phyloP scores from a whole-genome alignment of 2,888 invertebrate species.

The Anodontia alba region DNA sequence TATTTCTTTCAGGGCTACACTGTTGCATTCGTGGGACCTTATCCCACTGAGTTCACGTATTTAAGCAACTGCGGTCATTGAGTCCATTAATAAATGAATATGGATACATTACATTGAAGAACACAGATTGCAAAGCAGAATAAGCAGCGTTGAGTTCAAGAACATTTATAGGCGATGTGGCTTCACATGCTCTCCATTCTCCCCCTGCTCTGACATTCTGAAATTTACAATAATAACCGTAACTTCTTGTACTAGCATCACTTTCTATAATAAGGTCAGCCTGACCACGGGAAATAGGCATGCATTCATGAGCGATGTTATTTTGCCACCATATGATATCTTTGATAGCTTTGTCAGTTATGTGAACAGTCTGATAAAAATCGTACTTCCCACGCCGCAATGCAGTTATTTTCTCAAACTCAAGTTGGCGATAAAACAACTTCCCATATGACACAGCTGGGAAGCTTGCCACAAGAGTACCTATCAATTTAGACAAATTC shows the following conservation, averaged over 20 bases:
- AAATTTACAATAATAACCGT: constrained; percentile 8
- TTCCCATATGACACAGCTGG: no score
- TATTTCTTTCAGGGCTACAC: constrained; percentile 16
- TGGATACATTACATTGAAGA: neutral
- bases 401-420: no score
- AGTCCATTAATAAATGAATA: constrained; percentile 24
- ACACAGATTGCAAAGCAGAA: constrained; percentile 14
- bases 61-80: constrained; percentile 22
- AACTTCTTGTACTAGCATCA: constrained; percentile 25
- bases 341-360: no score
- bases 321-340: no score
- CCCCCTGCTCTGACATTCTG: constrained; percentile 17
- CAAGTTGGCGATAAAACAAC: no score
- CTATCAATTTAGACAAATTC: no score
- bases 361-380: no score
- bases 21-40: constrained; percentile 25
- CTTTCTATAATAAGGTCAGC: neutral
- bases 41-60: constrained; percentile 28
- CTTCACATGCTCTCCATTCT: constrained; percentile 17
- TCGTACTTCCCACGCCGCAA: neutral
- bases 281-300: no score
- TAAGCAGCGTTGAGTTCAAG: constrained; percentile 17
- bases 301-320: no score
- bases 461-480: no score
- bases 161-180: constrained; percentile 6